Conservation (phyloP, 2,113 vertebrate genomes). For the Vidua chalybeata region DNA sequence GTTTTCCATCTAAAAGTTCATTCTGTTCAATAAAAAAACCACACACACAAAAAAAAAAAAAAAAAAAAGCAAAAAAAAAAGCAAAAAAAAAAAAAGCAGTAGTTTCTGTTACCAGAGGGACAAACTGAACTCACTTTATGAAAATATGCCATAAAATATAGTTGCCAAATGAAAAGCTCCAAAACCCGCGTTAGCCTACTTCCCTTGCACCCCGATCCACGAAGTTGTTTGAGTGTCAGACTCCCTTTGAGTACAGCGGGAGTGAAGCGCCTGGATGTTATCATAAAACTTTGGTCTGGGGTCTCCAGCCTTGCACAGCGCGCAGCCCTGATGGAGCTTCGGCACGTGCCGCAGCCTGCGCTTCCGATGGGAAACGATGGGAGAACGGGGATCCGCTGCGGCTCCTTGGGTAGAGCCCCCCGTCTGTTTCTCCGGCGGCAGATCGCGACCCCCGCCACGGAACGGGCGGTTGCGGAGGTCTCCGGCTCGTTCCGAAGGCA, state of each 20-base stretch:
- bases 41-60: too few species aligned
- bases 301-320: neutral
- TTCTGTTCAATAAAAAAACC: neutral
- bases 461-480: accelerated
- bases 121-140: neutral
- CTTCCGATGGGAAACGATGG: accelerated
- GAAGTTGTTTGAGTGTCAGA: neutral
- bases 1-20: neutral
- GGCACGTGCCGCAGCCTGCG: accelerated
- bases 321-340: accelerated
- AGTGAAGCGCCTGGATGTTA: neutral
- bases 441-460: accelerated
- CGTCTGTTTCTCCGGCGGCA: accelerated
- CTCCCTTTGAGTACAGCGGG: neutral
- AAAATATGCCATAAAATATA: neutral
- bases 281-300: accelerated
- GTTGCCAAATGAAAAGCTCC: neutral
- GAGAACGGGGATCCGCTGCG: accelerated
- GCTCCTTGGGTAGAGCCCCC: neutral
- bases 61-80: too few species aligned
- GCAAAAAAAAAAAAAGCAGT: neutral
- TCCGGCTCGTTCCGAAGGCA: accelerated
- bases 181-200: neutral
- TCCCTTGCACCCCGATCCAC: neutral
- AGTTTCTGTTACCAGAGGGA: neutral